Conservation (phyloP, 2,888 invertebrate species). For the Amphipyra tragopoginis region DNA sequence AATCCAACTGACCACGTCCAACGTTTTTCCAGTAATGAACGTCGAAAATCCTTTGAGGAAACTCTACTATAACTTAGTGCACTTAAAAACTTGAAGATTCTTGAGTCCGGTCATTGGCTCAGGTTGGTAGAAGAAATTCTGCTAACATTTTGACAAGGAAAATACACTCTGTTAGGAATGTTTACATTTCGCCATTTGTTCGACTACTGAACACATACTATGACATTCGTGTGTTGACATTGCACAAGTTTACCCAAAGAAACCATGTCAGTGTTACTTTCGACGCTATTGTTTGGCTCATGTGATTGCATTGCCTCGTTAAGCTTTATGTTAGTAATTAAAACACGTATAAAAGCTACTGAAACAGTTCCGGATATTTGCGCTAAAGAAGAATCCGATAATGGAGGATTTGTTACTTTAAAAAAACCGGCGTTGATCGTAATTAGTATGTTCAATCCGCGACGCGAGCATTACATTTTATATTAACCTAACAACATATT, state of each 20-base stretch:
- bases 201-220: slow-evolving; percentile 19
- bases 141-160: slow-evolving; percentile 28
- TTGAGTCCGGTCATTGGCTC: slow-evolving; percentile 31
- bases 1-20: slow-evolving; percentile 25
- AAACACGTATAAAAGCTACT: slow-evolving; percentile 1
- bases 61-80: slow-evolving; percentile 56
- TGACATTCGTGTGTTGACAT: slow-evolving; percentile 49
- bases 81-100: slow-evolving; percentile 48
- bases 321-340: slow-evolving; percentile 36
- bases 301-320: slow-evolving; percentile 40
- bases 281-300: slow-evolving; percentile 36
- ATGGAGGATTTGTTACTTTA: not conserved
- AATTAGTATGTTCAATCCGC: not conserved
- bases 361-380: not conserved
- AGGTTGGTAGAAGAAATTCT: slow-evolving; percentile 21
- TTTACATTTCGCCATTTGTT: slow-evolving; percentile 38
- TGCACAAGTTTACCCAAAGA: slow-evolving; percentile 56
- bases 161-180: slow-evolving; percentile 36
- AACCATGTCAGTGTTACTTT: slow-evolving; percentile 35
- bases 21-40: slow-evolving; percentile 51
- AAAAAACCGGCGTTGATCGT: not conserved
- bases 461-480: too few species aligned
- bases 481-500: too few species aligned
- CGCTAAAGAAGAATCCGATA: not conserved
- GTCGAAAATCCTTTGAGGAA: slow-evolving; percentile 45